A percentile compares a stretch with the other conserved stretches of the same genome.
Conservation (phyloP, 2,113 vertebrate genomes). For the Aegithalos caudatus region DNA sequence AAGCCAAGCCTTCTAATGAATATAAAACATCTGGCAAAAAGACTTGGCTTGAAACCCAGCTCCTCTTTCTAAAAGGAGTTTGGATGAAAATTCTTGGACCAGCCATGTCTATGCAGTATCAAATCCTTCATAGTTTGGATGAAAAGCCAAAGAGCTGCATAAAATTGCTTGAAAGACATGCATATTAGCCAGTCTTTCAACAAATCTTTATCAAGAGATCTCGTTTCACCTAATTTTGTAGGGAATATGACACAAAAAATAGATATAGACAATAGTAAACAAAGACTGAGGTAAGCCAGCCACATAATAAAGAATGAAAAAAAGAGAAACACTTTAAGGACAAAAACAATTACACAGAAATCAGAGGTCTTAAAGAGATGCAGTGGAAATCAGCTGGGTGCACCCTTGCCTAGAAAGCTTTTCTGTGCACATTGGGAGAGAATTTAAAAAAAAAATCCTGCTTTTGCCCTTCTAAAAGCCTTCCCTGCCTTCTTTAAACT, state of each 20-base stretch:
- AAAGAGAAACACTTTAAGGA: not conserved
- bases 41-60: not conserved
- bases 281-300: not conserved
- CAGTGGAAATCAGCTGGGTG: not conserved
- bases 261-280: not conserved
- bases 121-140: not conserved
- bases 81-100: not conserved
- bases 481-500: not conserved
- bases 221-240: not conserved
- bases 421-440: not conserved
- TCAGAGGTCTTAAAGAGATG: not conserved
- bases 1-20: not conserved
- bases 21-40: not conserved
- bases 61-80: not conserved
- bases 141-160: not conserved
- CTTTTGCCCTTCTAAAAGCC: not conserved
- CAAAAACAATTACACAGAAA: not conserved
- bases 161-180: not conserved
- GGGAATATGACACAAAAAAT: not conserved
- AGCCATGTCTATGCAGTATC: not conserved
- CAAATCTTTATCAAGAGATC: not conserved
- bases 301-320: not conserved
- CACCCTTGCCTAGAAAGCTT: not conserved
- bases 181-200: not conserved
- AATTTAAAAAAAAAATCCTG: not conserved